Evolutionary conservation across 1,140 invertebrate species (phyloP).

Genomic region (Dermatophagoides farinae): DNA sequence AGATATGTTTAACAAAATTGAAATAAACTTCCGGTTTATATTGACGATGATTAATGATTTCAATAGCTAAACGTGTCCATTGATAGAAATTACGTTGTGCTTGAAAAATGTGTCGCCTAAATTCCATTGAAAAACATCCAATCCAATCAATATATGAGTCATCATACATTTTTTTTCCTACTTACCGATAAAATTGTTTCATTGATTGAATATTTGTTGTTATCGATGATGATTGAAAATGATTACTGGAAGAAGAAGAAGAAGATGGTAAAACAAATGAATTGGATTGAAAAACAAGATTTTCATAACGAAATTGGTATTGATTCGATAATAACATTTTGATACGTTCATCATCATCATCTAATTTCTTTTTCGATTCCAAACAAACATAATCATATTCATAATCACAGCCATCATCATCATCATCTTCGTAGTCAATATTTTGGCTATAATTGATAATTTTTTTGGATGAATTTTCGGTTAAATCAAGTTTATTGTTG

Average conservation of each 20-base stretch:
- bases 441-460: neutral
- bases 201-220: neutral
- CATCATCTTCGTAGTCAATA: neutral
- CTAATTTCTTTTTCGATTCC: constrained; percentile 1
- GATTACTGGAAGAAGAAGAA: no score
- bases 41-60: neutral
- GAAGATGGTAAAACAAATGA: neutral
- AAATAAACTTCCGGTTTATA: neutral
- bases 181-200: neutral
- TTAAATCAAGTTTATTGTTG: neutral
- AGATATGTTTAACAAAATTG: constrained; percentile 5
- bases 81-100: neutral
- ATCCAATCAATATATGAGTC: no score
- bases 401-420: constrained; percentile 1
- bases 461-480: neutral
- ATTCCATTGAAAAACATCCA: no score
- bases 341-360: neutral
- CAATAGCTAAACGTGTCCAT: neutral
- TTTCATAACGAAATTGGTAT: neutral
- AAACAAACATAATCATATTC: constrained; percentile 8
- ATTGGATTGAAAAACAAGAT: neutral
- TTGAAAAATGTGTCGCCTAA: neutral
- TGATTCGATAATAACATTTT: neutral
- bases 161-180: no score
- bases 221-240: neutral